Percentiles rank a stretch among this genome's conserved stretches.
These are phyloP conservation scores for Brachionus sp. DNA, from an alignment of 1,140 invertebrate species.

Conservation along the genomic window DNA sequence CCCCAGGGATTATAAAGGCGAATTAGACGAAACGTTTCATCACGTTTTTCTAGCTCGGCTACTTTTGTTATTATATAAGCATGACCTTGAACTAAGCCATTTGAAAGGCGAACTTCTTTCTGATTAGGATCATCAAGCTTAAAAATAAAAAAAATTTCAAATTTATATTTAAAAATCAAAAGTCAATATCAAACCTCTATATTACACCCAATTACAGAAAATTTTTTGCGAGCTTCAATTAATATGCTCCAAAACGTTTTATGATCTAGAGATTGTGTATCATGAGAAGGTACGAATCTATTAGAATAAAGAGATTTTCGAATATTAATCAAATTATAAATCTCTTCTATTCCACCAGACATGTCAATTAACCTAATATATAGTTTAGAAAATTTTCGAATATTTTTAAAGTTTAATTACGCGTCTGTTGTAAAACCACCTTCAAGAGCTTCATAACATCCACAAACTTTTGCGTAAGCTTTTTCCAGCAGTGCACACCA, in stretches of 20 bases:
- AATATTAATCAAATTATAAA: conserved; percentile 54
- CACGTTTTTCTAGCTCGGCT: conserved; percentile 32
- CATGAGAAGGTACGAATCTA: neutral
- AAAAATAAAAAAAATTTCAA: neutral
- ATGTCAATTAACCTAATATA: conserved; percentile 49
- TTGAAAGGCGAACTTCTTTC: conserved; percentile 3
- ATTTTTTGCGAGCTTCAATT: conserved; percentile 6
- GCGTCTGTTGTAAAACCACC: conserved; percentile 56
- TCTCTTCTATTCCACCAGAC: conserved; percentile 56
- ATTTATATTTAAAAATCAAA: neutral
- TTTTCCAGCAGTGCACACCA: conserved; percentile 63
- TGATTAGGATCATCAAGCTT: neutral
- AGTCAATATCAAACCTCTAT: neutral
- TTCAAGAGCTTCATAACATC: conserved; percentile 54
- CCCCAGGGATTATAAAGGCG: conserved; percentile 83
- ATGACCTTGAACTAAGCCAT: conserved; percentile 42
- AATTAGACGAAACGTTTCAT: neutral
- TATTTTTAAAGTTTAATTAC: conserved; percentile 18
- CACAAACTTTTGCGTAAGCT: conserved; percentile 61
- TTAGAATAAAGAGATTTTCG: neutral
- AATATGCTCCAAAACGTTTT: conserved; percentile 28
- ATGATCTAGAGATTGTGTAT: conserved; percentile 18
- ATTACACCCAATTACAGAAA: conserved; percentile 32
- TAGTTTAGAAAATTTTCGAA: neutral
- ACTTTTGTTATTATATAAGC: conserved; percentile 46